Conservation (phyloP, 2,888 invertebrate species). For the Pinctada fucata region DNA sequence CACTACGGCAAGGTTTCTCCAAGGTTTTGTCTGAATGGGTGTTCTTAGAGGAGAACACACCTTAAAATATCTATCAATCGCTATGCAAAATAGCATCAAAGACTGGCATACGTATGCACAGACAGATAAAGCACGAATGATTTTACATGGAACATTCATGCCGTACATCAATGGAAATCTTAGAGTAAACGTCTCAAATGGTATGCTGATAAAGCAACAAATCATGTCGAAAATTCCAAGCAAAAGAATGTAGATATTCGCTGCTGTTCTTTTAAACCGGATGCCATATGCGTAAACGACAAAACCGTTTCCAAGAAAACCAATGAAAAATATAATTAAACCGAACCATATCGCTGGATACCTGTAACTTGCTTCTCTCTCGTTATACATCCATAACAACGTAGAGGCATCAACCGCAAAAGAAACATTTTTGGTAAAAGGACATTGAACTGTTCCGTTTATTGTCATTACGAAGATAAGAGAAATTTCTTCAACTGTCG, state of each 20-base stretch:
- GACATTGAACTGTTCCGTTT: not conserved
- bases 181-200: constrained; percentile 19
- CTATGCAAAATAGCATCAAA: constrained; percentile 25
- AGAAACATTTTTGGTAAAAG: not conserved
- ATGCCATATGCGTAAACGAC: constrained; percentile 29
- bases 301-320: constrained; percentile 19
- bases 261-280: constrained; percentile 21
- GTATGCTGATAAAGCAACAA: constrained; percentile 24
- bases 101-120: constrained; percentile 1
- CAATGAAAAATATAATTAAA: constrained; percentile 20
- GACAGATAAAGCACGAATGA: constrained; percentile 9
- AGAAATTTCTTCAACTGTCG: not conserved
- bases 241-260: constrained; percentile 21
- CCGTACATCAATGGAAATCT: constrained; percentile 6
- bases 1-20: not conserved
- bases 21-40: not conserved
- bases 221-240: constrained; percentile 20
- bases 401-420: not conserved
- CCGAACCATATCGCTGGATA: constrained; percentile 20
- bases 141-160: constrained; percentile 8
- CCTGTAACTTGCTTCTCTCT: not conserved
- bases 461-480: not conserved
- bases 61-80: constrained; percentile 25
- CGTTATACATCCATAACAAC: constrained; percentile 22
- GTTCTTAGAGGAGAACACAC: constrained; percentile 14